Evolutionary conservation across 2,888 invertebrate species (phyloP).

Genomic region (Carpatolechia fugitivella): DNA sequence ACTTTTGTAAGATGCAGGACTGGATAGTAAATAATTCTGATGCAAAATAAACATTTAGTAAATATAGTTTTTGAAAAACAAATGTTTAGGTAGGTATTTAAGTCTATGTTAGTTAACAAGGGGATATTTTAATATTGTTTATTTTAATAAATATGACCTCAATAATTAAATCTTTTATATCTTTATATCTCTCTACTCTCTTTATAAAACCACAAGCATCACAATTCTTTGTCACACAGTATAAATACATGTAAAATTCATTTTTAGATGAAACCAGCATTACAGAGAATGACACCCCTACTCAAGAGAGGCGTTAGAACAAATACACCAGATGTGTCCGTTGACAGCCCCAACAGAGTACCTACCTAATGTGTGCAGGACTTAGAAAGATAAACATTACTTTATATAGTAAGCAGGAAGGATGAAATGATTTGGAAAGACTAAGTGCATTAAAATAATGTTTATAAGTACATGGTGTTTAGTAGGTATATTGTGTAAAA

Average conservation of each 20-base stretch:
- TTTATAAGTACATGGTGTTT: too few relatives aligned
- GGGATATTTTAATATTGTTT: too few relatives aligned
- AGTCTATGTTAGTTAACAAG: background rate
- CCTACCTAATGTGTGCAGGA: conserved; percentile 8
- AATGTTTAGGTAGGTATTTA: too few relatives aligned
- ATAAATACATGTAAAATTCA: background rate
- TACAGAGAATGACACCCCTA: conserved; percentile 21
- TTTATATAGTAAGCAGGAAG: background rate
- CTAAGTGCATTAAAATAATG: background rate
- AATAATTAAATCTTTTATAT: too few relatives aligned
- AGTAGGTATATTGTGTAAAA: too few relatives aligned
- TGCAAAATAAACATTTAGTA: too few relatives aligned
- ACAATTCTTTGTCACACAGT: background rate
- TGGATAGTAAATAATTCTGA: too few relatives aligned
- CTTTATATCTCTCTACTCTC: too few relatives aligned
- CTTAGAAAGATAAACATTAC: background rate
- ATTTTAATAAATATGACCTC: too few relatives aligned
- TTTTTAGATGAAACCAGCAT: background rate
- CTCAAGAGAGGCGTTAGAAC: conserved; percentile 28
- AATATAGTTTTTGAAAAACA: too few relatives aligned
- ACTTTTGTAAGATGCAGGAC: background rate
- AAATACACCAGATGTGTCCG: conserved; percentile 30
- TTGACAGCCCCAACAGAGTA: conserved; percentile 20
- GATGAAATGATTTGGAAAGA: background rate
- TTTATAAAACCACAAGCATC: background rate